Percentiles rank a stretch among this genome's conserved stretches.
Evolutionary conservation across 2,888 invertebrate species (phyloP).

Genomic region (Chalcis sispes): DNA sequence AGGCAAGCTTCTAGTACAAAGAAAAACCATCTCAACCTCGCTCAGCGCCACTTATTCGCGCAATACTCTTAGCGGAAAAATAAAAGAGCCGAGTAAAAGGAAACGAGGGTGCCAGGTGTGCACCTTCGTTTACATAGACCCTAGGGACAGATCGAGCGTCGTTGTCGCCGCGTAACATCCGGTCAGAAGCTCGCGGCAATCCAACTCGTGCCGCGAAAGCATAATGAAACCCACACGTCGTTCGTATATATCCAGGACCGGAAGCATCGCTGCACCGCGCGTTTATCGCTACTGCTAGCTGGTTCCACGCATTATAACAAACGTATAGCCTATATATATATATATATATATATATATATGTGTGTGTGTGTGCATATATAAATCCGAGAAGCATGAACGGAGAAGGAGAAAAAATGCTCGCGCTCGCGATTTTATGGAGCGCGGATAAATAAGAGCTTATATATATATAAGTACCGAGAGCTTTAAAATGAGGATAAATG

Average conservation of each 20-base stretch:
- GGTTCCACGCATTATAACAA: conserved; percentile 31
- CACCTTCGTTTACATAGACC: neutral
- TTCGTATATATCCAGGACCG: neutral
- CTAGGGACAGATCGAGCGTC: neutral
- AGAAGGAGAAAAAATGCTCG: neutral
- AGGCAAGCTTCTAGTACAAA: too few relatives aligned
- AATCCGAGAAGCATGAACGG: too few relatives aligned
- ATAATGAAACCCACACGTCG: conserved; percentile 10
- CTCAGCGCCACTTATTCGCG: too few relatives aligned
- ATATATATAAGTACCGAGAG: too few relatives aligned
- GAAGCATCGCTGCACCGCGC: conserved; percentile 31
- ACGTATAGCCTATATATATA: neutral
- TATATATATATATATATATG: too few relatives aligned
- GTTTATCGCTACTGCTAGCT: conserved; percentile 35
- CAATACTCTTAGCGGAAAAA: too few relatives aligned
- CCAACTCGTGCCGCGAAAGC: conserved; percentile 33
- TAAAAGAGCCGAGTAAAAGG: neutral
- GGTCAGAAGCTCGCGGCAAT: neutral
- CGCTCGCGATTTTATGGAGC: conserved; percentile 35
- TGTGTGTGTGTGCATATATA: too few relatives aligned
- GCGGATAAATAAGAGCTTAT: neutral
- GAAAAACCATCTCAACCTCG: too few relatives aligned
- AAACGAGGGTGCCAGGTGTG: conserved; percentile 41
- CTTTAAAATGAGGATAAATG: too few relatives aligned
- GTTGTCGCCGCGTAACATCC: conserved; percentile 23